Evolutionary conservation across 1,140 invertebrate species (phyloP), one percentile per base, ranked within the genome.

Genomic region (Anastrepha ludens): DNA sequence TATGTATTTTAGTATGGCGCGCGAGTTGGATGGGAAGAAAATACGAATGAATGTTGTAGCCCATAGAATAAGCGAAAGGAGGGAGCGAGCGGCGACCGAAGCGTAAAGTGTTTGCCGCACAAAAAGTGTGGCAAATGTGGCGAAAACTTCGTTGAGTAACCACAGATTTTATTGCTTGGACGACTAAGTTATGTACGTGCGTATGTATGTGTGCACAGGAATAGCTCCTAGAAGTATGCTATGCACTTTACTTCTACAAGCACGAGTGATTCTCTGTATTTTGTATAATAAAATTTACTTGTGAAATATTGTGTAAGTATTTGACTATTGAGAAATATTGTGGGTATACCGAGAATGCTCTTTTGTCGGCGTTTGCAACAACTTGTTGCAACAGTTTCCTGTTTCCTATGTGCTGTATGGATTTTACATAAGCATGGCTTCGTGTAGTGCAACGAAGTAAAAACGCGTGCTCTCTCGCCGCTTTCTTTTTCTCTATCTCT

Each of bases 311-410:
- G 29, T 29, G 29, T 29, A 29, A 29, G n/a, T 62, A 62, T 62
- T 62, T 9, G 13, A 62, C 15, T 62, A 62, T 62, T 62, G 60
- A 15, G 13, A 62, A 62, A 62, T 62, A 62, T 62, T 62, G 8
- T 62, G 4, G 15, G 60, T 62, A 9, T 62, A 62, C 8, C 60
- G 2, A 62, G 8, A 62, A n/a, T 6, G 50, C 50, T 55, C 8
- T 13, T 81, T 55, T 58, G 74, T 81, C 47, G 47, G n/a, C 41
- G 20, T 55, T 8, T 20, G 47, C 74, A 81, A 81, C 74, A 81
- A 81, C 74, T 81, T 81, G 74, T 81, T 81, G 74, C 47, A 81
- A 47, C 47, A 39, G 47, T 20, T 81, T 81, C 15, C 44, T 81
- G 41, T 29, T 8, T 55, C 44, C 47, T 81, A 47, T 81, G 47